A percentile compares a stretch with the other conserved stretches of the same genome.
These are phyloP conservation scores for Sapajus apella DNA, from an alignment of 2,113 vertebrate genomes.

Conservation along the genomic window DNA sequence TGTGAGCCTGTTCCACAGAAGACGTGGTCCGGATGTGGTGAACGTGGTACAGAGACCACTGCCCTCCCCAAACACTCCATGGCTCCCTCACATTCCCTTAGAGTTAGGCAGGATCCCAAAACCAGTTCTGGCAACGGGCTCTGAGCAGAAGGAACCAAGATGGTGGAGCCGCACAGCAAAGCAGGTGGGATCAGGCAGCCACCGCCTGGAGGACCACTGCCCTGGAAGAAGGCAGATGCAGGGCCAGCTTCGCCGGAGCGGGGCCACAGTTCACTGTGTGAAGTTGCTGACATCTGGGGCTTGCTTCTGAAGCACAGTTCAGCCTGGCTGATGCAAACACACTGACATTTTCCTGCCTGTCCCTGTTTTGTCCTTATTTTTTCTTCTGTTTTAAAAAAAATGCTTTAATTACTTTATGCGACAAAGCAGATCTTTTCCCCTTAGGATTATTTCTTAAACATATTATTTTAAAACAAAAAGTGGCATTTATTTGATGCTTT, in stretches of 20 bases:
- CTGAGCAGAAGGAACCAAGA: not conserved
- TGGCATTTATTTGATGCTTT: not conserved
- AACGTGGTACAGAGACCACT: not conserved
- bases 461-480: not conserved
- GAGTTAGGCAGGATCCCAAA: not conserved
- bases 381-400: not conserved
- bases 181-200: not conserved
- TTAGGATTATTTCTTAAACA: not conserved
- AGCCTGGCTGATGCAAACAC: not conserved
- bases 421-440: not conserved
- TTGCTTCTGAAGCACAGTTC: fast-evolving
- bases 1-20: too few species aligned
- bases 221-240: not conserved
- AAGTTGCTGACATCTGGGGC: fast-evolving
- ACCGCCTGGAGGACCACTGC: fast-evolving
- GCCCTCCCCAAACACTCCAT: not conserved
- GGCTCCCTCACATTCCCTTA: not conserved
- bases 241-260: fast-evolving
- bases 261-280: fast-evolving
- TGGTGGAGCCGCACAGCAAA: not conserved
- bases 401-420: not conserved
- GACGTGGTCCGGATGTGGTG: too few species aligned
- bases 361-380: not conserved
- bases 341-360: not conserved
- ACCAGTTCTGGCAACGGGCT: not conserved